Conservation (phyloP, 2,113 vertebrate species). For the Eretmochelys imbricata region DNA sequence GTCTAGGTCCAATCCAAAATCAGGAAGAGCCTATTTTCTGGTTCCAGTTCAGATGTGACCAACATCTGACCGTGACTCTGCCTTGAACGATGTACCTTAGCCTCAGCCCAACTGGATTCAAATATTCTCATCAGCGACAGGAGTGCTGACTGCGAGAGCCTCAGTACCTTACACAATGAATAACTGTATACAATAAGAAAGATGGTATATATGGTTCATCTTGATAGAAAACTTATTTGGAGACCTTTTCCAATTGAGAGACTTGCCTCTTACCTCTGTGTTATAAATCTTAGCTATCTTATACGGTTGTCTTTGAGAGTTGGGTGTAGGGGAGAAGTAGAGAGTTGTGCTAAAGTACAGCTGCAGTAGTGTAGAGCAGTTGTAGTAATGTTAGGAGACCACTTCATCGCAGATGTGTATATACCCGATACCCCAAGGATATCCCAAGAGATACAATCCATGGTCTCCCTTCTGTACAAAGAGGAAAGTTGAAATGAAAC, state of each 20-base stretch:
- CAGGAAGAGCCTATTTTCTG: background rate
- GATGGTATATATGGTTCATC: background rate
- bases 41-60: background rate
- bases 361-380: background rate
- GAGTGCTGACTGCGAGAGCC: background rate
- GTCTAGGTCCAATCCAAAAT: background rate
- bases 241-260: background rate
- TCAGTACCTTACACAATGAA: background rate
- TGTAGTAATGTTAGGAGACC: background rate
- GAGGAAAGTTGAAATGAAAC: background rate
- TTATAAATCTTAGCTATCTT: background rate
- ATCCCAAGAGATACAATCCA: background rate
- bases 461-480: background rate
- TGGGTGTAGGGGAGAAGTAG: background rate
- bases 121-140: background rate
- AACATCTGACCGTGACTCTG: background rate
- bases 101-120: background rate
- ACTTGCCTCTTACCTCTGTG: background rate
- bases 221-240: background rate
- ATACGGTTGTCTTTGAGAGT: background rate
- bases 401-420: constrained; percentile 1
- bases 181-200: background rate
- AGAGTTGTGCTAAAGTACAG: background rate
- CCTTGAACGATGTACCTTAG: background rate
- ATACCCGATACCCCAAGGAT: background rate